Evolutionary conservation across 2,888 invertebrate species (phyloP).

Genomic region (Cheilosia pagana): DNA sequence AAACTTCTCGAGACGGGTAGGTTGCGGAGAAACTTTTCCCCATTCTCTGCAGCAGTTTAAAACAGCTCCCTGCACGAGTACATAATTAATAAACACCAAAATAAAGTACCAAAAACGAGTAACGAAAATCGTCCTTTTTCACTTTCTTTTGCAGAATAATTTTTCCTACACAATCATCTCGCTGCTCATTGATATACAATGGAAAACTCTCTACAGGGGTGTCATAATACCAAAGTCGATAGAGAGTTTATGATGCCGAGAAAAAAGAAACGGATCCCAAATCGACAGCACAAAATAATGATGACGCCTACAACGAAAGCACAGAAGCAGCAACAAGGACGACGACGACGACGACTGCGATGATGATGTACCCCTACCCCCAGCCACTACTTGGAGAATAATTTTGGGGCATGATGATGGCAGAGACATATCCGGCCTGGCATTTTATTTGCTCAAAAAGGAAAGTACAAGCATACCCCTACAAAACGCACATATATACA

Average conservation of each 20-base stretch:
- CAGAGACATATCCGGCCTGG: constrained; percentile 48
- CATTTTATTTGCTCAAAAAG: constrained; percentile 53
- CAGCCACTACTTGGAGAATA: constrained; percentile 10
- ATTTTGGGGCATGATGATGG: constrained; percentile 3
- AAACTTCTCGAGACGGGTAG: constrained; percentile 6
- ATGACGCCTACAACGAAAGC: constrained; percentile 48
- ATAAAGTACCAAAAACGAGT: constrained; percentile 16
- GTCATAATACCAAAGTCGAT: constrained; percentile 37
- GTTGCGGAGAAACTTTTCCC: background rate
- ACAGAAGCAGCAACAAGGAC: constrained; percentile 21
- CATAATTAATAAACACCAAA: constrained; percentile 22
- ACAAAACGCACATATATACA: constrained; percentile 17
- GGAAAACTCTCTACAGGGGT: constrained; percentile 34
- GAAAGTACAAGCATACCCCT: constrained; percentile 38
- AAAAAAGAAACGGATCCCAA: constrained; percentile 36
- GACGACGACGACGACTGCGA: constrained; percentile 21
- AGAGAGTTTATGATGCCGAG: constrained; percentile 6
- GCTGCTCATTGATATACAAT: constrained; percentile 29
- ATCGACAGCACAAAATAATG: constrained; percentile 67
- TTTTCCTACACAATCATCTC: background rate
- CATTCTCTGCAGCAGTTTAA: background rate
- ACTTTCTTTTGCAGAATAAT: constrained; percentile 44
- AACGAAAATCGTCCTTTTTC: constrained; percentile 48
- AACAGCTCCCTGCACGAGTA: background rate
- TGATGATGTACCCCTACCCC: constrained; percentile 28